Percentiles rank a stretch among this genome's conserved stretches.
Conservation (phyloP, 2,113 vertebrate genomes). For the Oryzias melastigma region DNA sequence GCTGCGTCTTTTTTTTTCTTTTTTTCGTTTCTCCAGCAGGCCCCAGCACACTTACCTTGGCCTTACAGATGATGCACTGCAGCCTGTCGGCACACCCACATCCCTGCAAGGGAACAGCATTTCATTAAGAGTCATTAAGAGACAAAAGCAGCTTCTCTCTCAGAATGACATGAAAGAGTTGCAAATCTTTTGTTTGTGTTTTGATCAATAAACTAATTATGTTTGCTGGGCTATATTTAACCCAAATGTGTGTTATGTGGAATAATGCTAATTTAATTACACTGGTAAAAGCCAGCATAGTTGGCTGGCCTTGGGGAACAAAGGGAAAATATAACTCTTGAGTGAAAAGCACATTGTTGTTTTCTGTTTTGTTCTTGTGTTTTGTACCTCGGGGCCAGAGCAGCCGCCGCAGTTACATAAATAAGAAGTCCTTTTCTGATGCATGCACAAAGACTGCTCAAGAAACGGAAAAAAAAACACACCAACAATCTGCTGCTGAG, state of each 20-base stretch:
- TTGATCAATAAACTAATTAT: constrained; percentile 50
- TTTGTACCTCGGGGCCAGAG: not conserved
- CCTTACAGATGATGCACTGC: constrained; percentile 58
- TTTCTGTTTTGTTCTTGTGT: constrained; percentile 1
- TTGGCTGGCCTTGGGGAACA: constrained; percentile 7
- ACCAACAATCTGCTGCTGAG: constrained; percentile 31
- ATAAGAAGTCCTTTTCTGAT: constrained; percentile 4
- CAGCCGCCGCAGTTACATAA: not conserved
- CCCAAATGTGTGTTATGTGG: constrained; percentile 26
- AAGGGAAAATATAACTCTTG: not conserved
- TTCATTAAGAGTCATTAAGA: constrained; percentile 29
- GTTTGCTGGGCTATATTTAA: constrained; percentile 35
- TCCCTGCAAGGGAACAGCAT: constrained; percentile 56
- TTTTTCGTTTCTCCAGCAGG: constrained; percentile 6
- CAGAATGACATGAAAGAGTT: constrained; percentile 8
- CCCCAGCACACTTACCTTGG: constrained; percentile 64
- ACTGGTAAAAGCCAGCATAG: constrained; percentile 11
- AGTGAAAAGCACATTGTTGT: not conserved
- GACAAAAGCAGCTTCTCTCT: constrained; percentile 17
- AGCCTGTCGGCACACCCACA: constrained; percentile 57
- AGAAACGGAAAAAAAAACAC: constrained; percentile 27
- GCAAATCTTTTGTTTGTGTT: constrained; percentile 35
- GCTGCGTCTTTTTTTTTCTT: constrained; percentile 16
- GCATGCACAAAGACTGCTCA: constrained; percentile 1
- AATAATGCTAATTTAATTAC: constrained; percentile 45